Base-by-base conservation (phyloP, 2,113 vertebrate genomes). In the Pedionomus torquatus region DNA sequence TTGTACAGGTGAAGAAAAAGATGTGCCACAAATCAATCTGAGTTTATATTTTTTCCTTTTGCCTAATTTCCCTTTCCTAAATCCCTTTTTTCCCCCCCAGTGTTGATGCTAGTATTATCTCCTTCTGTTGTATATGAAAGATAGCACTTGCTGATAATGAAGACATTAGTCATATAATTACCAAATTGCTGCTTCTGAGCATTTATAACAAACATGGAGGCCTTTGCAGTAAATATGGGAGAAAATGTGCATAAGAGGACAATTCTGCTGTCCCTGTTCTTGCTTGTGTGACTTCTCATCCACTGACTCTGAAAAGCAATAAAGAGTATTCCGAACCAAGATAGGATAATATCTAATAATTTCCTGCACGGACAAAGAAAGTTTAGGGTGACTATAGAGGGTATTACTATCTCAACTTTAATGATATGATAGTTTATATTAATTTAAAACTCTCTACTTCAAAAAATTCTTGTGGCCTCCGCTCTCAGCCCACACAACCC, bases 291-390 rank as follows among this genome's bases (percentile, higher is more conserved):
- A 49, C 58, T 83, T 84, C 55, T 83, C 64, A 75, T 60, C 52
- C 17, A 17, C 30, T 0, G 9, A 33, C 55, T 81, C 35, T 41
- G 63, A 72, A 58, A 41, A 87, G 51, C 87, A 88, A 80, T 94
- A 86, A 83, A 93, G 51, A 83, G 61, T 74, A 87, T 51, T 66
- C 78, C 60, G 31, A 88, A 58, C n/a, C 6, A 46, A 74, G 70
- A 35, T 0, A 85, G 44, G 82, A 96, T 96, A 74, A 58, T 80
- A 94, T 88, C 96, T 90, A 86, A 90, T 95, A 91, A 94, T 92
- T 97, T 96, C 95, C 92, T 94, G 66, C 66, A 28, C 5, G 41
- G 76, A 91, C 78, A 94, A 90, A 90, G 78, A 43, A 88, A 86
- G 49, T 86, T 91, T 89, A 92, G 39, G 23, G 61, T 2, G 2